phyloP scores from a whole-genome alignment of 2,797 vertebrate genomes.

The Cuculus canorus region DNA sequence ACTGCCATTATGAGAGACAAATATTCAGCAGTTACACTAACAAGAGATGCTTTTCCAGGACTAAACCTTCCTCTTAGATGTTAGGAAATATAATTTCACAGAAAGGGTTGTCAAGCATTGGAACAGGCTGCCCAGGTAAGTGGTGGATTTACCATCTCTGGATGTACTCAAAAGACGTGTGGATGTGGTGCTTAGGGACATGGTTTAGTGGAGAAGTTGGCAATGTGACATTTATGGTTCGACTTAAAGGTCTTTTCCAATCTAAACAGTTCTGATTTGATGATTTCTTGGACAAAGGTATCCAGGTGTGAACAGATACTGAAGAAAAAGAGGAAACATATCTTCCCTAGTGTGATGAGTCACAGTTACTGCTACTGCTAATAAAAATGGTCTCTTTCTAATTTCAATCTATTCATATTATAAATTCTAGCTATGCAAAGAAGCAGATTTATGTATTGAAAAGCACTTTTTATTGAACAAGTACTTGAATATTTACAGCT shows the following conservation, averaged over 20 bases:
- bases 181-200: no score
- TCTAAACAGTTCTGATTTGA: background rate
- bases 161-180: no score
- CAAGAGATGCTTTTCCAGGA: background rate
- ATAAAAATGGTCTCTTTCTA: background rate
- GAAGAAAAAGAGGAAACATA: background rate
- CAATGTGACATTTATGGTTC: no score
- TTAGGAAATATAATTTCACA: no score
- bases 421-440: background rate
- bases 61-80: background rate
- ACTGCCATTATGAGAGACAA: background rate
- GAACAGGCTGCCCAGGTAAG: no score
- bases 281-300: background rate
- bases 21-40: background rate
- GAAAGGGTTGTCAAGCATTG: no score
- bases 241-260: no score
- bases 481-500: background rate
- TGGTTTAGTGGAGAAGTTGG: no score
- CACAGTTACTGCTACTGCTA: background rate
- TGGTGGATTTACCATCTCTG: no score
- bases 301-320: background rate
- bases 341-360: background rate
- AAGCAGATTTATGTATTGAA: background rate
- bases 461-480: background rate
- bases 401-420: background rate